Evolutionary conservation across 2,797 vertebrate genomes (phyloP), one percentile per base, ranked within the genome.

Genomic region (Carcharodon carcharias): DNA sequence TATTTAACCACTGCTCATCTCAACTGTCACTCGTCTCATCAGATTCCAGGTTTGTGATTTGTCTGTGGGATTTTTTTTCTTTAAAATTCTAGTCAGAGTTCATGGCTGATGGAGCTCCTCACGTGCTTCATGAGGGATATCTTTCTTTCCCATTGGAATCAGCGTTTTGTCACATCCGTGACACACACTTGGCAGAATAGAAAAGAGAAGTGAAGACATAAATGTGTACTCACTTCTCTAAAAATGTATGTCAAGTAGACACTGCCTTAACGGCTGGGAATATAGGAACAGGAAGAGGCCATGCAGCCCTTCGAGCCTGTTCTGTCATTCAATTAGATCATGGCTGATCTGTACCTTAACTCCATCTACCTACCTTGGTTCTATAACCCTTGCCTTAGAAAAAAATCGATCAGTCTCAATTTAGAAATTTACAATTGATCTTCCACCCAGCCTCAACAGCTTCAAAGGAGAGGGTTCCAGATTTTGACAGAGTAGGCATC

Each of bases 161-260:
- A 35, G 61, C 56, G n/a, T 40, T 92, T 35, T 63, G 18, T 18
- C 56, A 95, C 50, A 77, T 77, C 94, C n/a, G 16, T 77, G 69
- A 95, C 16, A 7, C 23, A 77, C 28, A 58, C 45, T 95, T 73
- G 71, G 45, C 50, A 21, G 31, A 58, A 16, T 77, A 58, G 14
- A 77, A 95, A 92, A 95, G 6, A 28, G 94, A 95, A 95, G 45
- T 28, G 40, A 95, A 56, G 71, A 50, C 12, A 9, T 56, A 31
- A 73, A 58, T 77, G 7, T 93, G 63, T 50, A 31, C 69, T 77
- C 69, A 77, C 94, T 95, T 95, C 69, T 73, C 94, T 95, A 95
- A 77, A 54, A 95, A 95, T 23, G 50, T 35, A 73, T 56, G 28
- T 73, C 69, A 56, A 73, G 50, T 56, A 56, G 69, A 58, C 69